A percentile compares a stretch with the other conserved stretches of the same genome.
These are phyloP conservation scores for Temnopleurus reevesii DNA, from an alignment of 53 echinoderm and acorn worm species.

Conservation along the genomic window DNA sequence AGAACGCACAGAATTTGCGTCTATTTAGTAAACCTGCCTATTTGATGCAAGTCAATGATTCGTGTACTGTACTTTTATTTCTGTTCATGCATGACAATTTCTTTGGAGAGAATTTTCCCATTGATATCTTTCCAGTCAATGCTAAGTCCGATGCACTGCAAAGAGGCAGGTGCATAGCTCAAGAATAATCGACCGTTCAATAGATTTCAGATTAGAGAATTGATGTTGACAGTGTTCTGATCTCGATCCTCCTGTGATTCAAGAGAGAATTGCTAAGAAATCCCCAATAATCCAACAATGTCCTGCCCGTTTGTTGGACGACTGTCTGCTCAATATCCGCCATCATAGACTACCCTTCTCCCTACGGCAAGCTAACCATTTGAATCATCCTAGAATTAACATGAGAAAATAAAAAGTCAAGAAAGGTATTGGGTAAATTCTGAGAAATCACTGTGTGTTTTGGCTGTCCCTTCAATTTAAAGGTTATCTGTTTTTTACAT, in stretches of 20 bases:
- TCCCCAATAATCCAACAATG: conserved; percentile 18
- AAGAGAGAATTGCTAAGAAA: not conserved
- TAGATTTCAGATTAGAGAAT: conserved; percentile 11
- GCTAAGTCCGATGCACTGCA: not conserved
- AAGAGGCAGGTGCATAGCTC: not conserved
- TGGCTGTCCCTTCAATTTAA: not conserved
- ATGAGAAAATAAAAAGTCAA: too few relatives aligned
- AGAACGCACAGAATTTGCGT: too few relatives aligned
- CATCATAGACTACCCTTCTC: not conserved
- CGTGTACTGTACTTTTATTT: too few relatives aligned
- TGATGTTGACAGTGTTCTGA: conserved; percentile 12
- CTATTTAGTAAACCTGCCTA: too few relatives aligned
- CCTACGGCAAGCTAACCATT: not conserved
- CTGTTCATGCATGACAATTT: not conserved
- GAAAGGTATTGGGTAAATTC: not conserved
- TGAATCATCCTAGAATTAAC: too few relatives aligned
- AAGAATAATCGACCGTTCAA: not conserved
- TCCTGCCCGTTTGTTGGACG: not conserved
- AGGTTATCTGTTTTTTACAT: too few relatives aligned
- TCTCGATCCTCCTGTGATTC: conserved; percentile 32
- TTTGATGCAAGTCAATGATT: too few relatives aligned
- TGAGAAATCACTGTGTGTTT: not conserved
- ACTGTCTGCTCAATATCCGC: not conserved
- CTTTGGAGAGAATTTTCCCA: not conserved
- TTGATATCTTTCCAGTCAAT: not conserved